Percentiles rank a stretch among this genome's conserved stretches.
Conservation (phyloP, 2,888 invertebrate species). For the Ophion slaviceki region DNA sequence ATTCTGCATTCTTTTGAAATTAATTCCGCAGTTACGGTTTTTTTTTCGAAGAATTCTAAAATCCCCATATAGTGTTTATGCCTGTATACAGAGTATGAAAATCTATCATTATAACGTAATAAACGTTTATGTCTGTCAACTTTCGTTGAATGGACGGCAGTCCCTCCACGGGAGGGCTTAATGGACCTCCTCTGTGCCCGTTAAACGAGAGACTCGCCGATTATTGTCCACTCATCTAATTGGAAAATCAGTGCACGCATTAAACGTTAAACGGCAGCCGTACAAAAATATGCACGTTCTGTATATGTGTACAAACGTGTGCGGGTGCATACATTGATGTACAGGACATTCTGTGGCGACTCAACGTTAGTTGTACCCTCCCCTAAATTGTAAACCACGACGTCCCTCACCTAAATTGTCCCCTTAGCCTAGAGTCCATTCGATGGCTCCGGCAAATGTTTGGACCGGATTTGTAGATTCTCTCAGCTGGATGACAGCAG, state of each 20-base stretch:
- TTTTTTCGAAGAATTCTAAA: too few species aligned
- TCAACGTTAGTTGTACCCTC: not conserved
- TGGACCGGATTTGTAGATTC: not conserved
- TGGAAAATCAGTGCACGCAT: constrained; percentile 52
- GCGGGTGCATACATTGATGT: not conserved
- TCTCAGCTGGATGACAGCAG: not conserved
- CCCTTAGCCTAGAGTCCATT: not conserved
- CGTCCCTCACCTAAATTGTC: not conserved
- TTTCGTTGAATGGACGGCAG: constrained; percentile 13
- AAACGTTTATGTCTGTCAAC: constrained; percentile 15
- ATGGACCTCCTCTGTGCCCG: constrained; percentile 17
- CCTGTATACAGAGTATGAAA: not conserved
- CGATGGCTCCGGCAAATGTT: too few species aligned
- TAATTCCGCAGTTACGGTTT: too few species aligned
- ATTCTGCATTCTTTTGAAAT: too few species aligned
- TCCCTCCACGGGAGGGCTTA: constrained; percentile 23
- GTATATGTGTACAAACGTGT: not conserved
- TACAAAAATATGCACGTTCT: not conserved
- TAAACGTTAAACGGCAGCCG: constrained; percentile 40
- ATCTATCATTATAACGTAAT: not conserved
- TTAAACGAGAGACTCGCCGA: constrained; percentile 20
- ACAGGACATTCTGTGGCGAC: not conserved
- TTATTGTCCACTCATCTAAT: constrained; percentile 58
- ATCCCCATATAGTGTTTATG: too few species aligned
- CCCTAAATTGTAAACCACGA: not conserved